phyloP scores from a whole-genome alignment of 2,888 invertebrate species.

The Vanessa cardui region DNA sequence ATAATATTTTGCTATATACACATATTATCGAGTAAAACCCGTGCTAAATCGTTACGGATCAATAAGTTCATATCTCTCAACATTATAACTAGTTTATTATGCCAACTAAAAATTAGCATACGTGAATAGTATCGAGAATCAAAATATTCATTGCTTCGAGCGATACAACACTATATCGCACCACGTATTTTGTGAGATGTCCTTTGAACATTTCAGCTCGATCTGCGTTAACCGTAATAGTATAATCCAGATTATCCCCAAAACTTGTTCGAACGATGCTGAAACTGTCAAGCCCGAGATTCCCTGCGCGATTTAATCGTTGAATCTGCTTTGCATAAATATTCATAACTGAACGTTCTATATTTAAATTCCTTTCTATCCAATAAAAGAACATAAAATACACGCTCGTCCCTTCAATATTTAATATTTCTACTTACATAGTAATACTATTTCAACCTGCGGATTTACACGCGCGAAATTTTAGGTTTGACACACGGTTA shows the following conservation, averaged over 20 bases:
- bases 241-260: slow-evolving; percentile 35
- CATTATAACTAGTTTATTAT: not conserved
- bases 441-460: no score
- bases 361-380: not conserved
- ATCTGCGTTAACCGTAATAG: slow-evolving; percentile 30
- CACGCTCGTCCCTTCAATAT: no score
- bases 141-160: not conserved
- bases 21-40: no score
- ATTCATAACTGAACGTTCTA: slow-evolving; percentile 1
- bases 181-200: not conserved
- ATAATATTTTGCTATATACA: no score
- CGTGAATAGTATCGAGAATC: not conserved
- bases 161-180: not conserved
- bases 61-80: not conserved
- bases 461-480: no score
- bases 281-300: slow-evolving; percentile 23
- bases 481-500: no score
- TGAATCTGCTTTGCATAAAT: not conserved
- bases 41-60: no score
- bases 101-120: not conserved
- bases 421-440: no score
- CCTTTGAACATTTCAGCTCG: slow-evolving; percentile 23
- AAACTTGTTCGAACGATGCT: slow-evolving; percentile 28
- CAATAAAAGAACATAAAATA: no score
- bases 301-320: slow-evolving; percentile 15